Base-by-base conservation (phyloP, 2,888 invertebrate genomes). In the Nebria salina region DNA sequence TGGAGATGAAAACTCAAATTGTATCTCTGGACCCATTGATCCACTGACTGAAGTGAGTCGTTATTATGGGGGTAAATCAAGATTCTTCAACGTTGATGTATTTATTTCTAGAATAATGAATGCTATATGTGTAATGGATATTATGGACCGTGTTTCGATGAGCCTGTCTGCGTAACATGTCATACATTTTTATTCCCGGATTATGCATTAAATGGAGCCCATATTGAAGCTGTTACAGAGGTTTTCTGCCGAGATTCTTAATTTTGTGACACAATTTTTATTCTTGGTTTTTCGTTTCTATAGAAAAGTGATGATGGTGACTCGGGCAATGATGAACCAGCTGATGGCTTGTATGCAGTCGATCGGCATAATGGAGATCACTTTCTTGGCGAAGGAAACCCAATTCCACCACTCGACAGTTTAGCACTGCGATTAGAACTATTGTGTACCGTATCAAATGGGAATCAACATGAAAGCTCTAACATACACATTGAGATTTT, bases 271-370 rank as follows among this genome's bases (percentile, higher is more conserved):
- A 7, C 13, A 20, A 34, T 70, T 75, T 82, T 34, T 20, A 72
- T 41, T 26, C 83, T 34, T 77, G 11, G 79, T 76, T 83, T 85
- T 34, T 85, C 93, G 92, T 92, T 11, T 34, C 85, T 93, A 92
- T 92, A 93, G 89, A 94, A 95, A 5, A 97, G 97, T 86, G 97
- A 96, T 85, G 96, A 96, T 84, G 97, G 87, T 76, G 87, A 98
- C 88, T 97, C 97, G 0, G 98, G 98, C 0, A 98, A 97, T 87
- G 98, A 98, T 87, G 98, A 98, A 87, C 97, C 97, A 0, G 93
- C 93, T 65, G 96, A 96, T 87, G 88, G 92, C 75, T 92, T 83
- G 64, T 85, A 85, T 76, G 82, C 84, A 15, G 34, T 65, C 25
- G 75, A 15, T 8, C 41, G 65, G 2, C 25, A 72, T 41, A 74